Evolutionary conservation across 2,113 vertebrate genomes (phyloP).

Genomic region (Tetrax tetrax): DNA sequence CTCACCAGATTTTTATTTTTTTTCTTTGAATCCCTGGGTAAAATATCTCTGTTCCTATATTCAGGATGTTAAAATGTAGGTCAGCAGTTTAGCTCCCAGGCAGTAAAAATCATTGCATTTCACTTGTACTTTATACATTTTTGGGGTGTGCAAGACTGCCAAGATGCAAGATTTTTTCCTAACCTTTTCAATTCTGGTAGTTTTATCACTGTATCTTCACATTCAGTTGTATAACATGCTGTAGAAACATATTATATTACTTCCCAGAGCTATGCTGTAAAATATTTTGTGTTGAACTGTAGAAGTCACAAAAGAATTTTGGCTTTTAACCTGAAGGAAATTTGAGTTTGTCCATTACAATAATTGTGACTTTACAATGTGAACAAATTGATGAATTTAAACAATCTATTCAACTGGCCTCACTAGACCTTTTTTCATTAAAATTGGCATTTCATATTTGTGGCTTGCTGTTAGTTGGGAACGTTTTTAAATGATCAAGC

Average conservation of each 20-base stretch:
- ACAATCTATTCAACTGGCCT: background rate
- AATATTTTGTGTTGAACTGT: background rate
- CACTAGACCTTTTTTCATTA: background rate
- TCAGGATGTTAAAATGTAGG: conserved; percentile 19
- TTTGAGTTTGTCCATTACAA: background rate
- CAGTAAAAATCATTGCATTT: conserved; percentile 36
- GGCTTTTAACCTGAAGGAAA: conserved; percentile 5
- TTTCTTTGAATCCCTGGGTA: background rate
- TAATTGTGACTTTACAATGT: background rate
- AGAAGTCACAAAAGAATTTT: background rate
- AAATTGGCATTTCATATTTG: background rate
- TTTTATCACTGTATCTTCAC: background rate
- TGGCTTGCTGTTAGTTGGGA: background rate
- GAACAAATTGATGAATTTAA: background rate
- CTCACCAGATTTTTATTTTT: background rate
- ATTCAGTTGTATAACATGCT: background rate
- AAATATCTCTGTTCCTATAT: background rate
- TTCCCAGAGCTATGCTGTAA: background rate
- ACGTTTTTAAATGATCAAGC: background rate
- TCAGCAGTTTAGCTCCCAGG: conserved; percentile 6
- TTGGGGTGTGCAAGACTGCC: conserved; percentile 1
- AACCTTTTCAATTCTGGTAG: background rate
- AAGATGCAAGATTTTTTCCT: background rate
- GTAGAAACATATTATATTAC: background rate
- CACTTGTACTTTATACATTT: background rate